These are phyloP conservation scores for Agriopis aurantiaria DNA, from an alignment of 2,888 invertebrate genomes.

Conservation along the genomic window DNA sequence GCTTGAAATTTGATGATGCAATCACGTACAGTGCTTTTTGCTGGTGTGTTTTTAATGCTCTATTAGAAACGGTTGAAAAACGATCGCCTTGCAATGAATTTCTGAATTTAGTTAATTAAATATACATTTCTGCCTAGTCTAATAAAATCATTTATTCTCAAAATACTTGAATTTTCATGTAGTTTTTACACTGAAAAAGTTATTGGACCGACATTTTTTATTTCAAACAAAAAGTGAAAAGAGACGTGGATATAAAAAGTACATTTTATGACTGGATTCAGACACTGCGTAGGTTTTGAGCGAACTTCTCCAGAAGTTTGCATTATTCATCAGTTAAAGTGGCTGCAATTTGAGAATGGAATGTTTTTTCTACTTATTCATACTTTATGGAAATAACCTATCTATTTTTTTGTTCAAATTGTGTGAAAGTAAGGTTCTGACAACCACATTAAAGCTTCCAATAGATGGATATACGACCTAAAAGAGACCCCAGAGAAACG, in stretches of 20 bases:
- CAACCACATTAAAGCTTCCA: no score
- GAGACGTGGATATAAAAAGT: not conserved
- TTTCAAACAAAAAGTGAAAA: slow-evolving; percentile 8
- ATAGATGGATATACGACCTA: no score
- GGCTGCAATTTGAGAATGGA: slow-evolving; percentile 11
- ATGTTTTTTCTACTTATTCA: slow-evolving; percentile 8
- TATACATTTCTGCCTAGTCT: no score
- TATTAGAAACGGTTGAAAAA: no score
- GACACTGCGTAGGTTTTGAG: slow-evolving; percentile 1
- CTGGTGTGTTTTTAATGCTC: no score
- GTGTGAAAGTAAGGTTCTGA: no score
- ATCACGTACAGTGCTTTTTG: no score
- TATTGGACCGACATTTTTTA: not conserved
- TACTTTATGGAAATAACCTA: slow-evolving; percentile 2
- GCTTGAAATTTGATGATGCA: no score
- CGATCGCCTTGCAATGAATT: no score
- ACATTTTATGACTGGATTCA: slow-evolving; percentile 14
- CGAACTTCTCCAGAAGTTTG: slow-evolving; percentile 12
- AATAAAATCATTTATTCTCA: not conserved
- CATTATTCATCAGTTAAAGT: slow-evolving; percentile 23
- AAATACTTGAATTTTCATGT: not conserved
- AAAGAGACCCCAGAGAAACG: no score
- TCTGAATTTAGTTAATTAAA: no score
- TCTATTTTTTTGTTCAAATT: no score
- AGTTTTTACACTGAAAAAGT: not conserved